Evolutionary conservation across 2,797 vertebrate species (phyloP).

Genomic region (Chelon auratus): DNA sequence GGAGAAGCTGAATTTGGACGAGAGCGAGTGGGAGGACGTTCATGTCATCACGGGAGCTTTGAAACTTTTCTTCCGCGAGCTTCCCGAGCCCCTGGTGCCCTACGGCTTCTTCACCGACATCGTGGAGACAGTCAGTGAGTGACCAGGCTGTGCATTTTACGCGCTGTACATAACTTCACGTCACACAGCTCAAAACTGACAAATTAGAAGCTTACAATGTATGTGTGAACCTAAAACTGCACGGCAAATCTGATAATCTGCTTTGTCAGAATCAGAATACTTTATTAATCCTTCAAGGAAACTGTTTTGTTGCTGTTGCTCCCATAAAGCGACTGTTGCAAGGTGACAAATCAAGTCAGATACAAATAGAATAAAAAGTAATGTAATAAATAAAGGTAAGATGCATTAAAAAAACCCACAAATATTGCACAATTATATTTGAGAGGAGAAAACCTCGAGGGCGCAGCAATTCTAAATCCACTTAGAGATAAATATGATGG

Average conservation of each 20-base stretch:
- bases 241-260: not conserved
- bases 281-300: too few species aligned
- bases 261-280: not conserved
- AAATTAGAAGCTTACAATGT: not conserved
- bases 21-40: conserved; percentile 92
- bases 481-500: not conserved
- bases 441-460: too few species aligned
- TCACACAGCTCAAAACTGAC: not conserved
- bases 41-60: conserved; percentile 93
- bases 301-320: too few species aligned
- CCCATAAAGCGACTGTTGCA: too few species aligned
- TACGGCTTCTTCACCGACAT: conserved; percentile 85
- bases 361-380: too few species aligned
- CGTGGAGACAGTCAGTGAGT: conserved; percentile 90
- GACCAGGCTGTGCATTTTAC: conserved; percentile 11
- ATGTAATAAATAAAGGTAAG: too few species aligned
- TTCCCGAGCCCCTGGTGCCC: conserved; percentile 91
- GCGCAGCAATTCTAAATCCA: not conserved
- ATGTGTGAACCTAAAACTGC: not conserved
- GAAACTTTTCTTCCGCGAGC: conserved; percentile 95
- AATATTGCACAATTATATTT: not conserved
- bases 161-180: not conserved
- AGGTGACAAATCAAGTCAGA: too few species aligned
- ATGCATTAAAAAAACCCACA: not conserved
- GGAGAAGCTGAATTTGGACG: conserved; percentile 89